These are phyloP conservation scores for Tiaroga cobitis DNA, from an alignment of 2,797 vertebrate species.

Conservation along the genomic window DNA sequence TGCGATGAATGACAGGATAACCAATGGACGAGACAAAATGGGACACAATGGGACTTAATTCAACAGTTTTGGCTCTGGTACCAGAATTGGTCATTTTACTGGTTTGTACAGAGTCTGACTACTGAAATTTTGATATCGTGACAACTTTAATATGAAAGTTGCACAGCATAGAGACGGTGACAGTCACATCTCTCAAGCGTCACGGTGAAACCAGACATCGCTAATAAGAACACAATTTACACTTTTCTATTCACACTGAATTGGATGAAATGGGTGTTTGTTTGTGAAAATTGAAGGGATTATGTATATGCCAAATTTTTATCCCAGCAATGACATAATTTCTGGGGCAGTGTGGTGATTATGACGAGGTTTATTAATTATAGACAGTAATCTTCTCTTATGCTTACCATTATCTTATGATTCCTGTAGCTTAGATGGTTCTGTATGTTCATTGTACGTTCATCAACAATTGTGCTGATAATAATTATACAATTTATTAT, in stretches of 20 bases:
- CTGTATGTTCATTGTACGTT: neutral
- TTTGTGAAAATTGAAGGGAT: neutral
- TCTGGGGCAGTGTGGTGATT: slow-evolving; percentile 5
- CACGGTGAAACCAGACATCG: neutral
- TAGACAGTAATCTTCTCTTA: neutral
- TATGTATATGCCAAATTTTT: neutral
- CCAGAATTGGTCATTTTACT: too few relatives aligned
- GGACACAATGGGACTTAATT: too few relatives aligned
- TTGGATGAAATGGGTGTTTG: neutral
- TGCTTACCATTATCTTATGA: neutral
- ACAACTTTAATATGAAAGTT: too few relatives aligned
- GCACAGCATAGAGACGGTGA: neutral
- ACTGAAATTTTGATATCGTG: too few relatives aligned
- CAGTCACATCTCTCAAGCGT: neutral
- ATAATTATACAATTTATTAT: neutral
- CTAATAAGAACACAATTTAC: neutral
- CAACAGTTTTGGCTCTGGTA: too few relatives aligned
- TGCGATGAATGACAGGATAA: too few relatives aligned
- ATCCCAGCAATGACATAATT: neutral
- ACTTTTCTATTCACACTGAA: neutral
- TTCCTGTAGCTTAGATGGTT: neutral
- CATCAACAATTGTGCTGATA: neutral
- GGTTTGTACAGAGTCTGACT: too few relatives aligned
- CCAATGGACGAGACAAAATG: too few relatives aligned
- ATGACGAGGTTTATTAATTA: neutral